Conservation (phyloP, 1,140 invertebrate genomes). For the Zaprionus gabonicus region DNA sequence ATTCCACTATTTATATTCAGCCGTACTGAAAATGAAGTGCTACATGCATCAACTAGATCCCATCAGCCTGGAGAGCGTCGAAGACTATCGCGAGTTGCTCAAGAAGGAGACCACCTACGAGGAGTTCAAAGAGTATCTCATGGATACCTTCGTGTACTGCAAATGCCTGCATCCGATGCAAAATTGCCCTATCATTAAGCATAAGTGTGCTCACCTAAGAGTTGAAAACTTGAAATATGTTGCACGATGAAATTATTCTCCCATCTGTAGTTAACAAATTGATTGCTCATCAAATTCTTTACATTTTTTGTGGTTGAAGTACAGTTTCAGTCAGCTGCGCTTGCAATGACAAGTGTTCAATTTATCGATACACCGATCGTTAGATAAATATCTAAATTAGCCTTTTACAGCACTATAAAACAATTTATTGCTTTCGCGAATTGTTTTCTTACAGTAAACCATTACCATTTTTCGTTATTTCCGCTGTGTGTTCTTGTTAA, state of each 20-base stretch:
- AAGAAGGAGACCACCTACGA: conserved; percentile 37
- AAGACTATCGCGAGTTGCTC: conserved; percentile 62
- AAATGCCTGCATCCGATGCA: conserved; percentile 41
- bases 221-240: conserved; percentile 54
- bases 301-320: neutral
- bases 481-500: conserved; percentile 19
- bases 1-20: conserved; percentile 62
- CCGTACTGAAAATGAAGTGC: conserved; percentile 61
- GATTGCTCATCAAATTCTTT: neutral
- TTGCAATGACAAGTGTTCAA: neutral
- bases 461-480: neutral
- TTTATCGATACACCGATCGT: neutral
- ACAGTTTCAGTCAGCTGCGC: neutral
- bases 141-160: conserved; percentile 56
- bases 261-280: neutral
- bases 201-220: conserved; percentile 47
- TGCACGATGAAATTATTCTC: conserved; percentile 14
- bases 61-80: conserved; percentile 59
- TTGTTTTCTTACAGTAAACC: neutral
- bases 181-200: conserved; percentile 59
- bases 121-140: conserved; percentile 60
- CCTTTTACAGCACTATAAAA: neutral
- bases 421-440: neutral
- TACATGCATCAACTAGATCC: conserved; percentile 70
- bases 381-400: neutral